Conservation (phyloP, 2,113 vertebrate species). For the Spea bombifrons region DNA sequence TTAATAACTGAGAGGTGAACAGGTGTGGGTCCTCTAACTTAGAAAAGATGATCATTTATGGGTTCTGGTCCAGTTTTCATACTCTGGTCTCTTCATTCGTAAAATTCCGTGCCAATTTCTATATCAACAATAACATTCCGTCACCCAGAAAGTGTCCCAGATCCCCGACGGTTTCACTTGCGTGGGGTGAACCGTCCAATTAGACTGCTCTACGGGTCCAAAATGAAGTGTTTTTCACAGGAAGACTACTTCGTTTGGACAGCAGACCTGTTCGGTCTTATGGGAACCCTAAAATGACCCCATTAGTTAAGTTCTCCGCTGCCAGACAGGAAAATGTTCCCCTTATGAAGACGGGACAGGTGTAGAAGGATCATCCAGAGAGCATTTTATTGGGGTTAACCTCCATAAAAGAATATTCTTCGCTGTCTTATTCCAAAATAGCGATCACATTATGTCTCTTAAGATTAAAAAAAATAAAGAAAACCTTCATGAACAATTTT, state of each 20-base stretch:
- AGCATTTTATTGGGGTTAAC: not conserved
- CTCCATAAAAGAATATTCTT: too few relatives aligned
- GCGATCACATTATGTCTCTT: too few relatives aligned
- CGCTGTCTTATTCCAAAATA: too few relatives aligned
- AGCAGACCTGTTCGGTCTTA: constrained; percentile 46
- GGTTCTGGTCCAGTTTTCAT: too few relatives aligned
- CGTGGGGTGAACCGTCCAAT: not conserved
- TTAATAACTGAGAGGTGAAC: too few relatives aligned
- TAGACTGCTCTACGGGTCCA: not conserved
- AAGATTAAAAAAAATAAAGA: too few relatives aligned
- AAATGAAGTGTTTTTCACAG: constrained; percentile 37
- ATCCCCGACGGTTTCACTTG: not conserved
- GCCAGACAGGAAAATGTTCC: constrained; percentile 49
- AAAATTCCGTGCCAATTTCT: too few relatives aligned
- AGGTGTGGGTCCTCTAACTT: too few relatives aligned
- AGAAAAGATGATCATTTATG: too few relatives aligned
- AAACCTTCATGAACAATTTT: too few relatives aligned
- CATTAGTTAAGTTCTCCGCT: constrained; percentile 44
- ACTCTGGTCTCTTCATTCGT: too few relatives aligned
- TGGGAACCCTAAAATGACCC: constrained; percentile 50
- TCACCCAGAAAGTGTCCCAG: not conserved
- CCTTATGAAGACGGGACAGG: constrained; percentile 62
- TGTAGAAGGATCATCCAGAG: constrained; percentile 48
- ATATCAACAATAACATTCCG: too few relatives aligned
- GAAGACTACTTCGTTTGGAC: constrained; percentile 49